Percentiles rank a stretch among this genome's conserved stretches.
Conservation (phyloP, 2,888 invertebrate species). For the Caenorhabditis sp. region DNA sequence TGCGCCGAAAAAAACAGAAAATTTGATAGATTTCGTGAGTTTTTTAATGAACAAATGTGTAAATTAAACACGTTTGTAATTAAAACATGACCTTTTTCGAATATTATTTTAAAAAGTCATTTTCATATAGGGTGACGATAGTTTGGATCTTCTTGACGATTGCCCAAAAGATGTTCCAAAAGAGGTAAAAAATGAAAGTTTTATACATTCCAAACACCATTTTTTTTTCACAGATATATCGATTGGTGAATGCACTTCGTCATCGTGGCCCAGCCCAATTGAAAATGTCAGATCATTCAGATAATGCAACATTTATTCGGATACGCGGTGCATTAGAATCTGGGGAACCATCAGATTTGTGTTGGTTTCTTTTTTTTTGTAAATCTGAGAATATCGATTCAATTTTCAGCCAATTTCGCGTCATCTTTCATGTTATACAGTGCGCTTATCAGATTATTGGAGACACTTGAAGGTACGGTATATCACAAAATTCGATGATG, state of each 20-base stretch:
- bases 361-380: slow-evolving; percentile 21
- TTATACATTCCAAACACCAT: neutral
- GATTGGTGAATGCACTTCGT: slow-evolving; percentile 39
- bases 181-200: slow-evolving; percentile 6
- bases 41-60: no score
- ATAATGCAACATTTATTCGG: slow-evolving; percentile 33
- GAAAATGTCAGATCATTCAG: slow-evolving; percentile 31
- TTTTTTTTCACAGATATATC: slow-evolving; percentile 25
- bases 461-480: slow-evolving; percentile 43
- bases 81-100: no score
- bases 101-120: neutral
- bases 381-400: neutral
- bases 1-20: slow-evolving; percentile 29
- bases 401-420: slow-evolving; percentile 33
- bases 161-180: slow-evolving; percentile 40
- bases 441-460: slow-evolving; percentile 49
- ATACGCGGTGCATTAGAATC: slow-evolving; percentile 49
- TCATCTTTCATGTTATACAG: slow-evolving; percentile 46
- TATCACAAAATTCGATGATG: neutral
- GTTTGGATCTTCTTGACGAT: slow-evolving; percentile 1
- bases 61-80: no score
- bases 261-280: slow-evolving; percentile 27
- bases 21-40: slow-evolving; percentile 59
- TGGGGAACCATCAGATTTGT: slow-evolving; percentile 43
- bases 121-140: slow-evolving; percentile 40